Base-by-base conservation (phyloP, 92 coral and sea anemone species). In the Heliopora coerulea region DNA sequence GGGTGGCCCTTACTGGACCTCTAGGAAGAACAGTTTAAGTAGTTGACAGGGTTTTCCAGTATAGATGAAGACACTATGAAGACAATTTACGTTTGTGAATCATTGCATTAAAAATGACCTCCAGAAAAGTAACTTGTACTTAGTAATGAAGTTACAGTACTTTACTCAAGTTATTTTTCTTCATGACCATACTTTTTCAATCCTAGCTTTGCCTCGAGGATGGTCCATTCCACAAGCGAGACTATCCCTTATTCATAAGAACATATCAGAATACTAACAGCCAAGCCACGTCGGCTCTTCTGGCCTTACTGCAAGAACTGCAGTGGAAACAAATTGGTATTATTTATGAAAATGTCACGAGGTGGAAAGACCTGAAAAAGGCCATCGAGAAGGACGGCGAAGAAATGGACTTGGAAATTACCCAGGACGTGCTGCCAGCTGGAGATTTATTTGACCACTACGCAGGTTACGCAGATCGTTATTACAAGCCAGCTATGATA, bases 261-360 rank as follows among this genome's bases (percentile, higher is more conserved):
- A 70, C 77, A 11, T 70, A 49, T 54, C 77, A 50, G 54, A 70
- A 50, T 17, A 35, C 77, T n/a, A 52, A 70, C 50, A 13, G 62
- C 8, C 77, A 70, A 11, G 77, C 77, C 1, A 49, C 62, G 2
- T n/a, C 62, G 12, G 50, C 77, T 2, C 57, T 70, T 27, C 54
- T 52, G 19, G 44, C 77, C 0, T 30, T 70, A 6, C 23, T 70
- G 20, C 31, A 27, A 10, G 13, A 54, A n/a, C 62, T 17, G 17
- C 4, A 52, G 7, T 70, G 77, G 77, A 34, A 10, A 12, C 52
- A 63, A 23, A 70, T 70, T 15, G 77, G 63, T 2, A 41, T 70
- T 11, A 9, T 70, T 0, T 54, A 52, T 29, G 63, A 70, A 14
- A 58, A 70, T 23, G 77, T 6, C 33, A 3, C 30, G 4, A 6